Conservation (phyloP, 2,888 invertebrate species). For the Serrognathus titanus region DNA sequence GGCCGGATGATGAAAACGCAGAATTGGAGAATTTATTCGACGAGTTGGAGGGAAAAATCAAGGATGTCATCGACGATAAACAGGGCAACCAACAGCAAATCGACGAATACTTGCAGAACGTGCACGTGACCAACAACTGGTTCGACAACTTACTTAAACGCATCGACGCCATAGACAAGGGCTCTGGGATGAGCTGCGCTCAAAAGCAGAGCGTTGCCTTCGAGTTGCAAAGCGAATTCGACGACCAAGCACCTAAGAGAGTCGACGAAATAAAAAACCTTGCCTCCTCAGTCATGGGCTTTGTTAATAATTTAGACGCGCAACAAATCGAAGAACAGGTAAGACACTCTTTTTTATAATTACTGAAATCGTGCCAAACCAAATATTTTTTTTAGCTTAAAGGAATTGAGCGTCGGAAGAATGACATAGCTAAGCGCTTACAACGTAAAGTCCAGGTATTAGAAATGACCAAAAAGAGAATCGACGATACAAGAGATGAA, state of each 20-base stretch:
- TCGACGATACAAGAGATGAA: slow-evolving; percentile 76
- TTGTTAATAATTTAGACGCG: slow-evolving; percentile 82
- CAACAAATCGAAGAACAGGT: slow-evolving; percentile 88
- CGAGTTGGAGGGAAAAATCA: slow-evolving; percentile 66
- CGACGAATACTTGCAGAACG: slow-evolving; percentile 71
- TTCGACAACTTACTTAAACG: slow-evolving; percentile 76
- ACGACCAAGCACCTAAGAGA: slow-evolving; percentile 67
- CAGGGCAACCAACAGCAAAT: slow-evolving; percentile 72
- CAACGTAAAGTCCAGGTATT: slow-evolving; percentile 80
- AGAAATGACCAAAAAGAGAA: slow-evolving; percentile 79
- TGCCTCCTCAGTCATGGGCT: slow-evolving; percentile 69
- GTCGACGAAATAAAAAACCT: slow-evolving; percentile 68
- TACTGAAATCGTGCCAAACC: neutral
- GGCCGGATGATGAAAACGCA: slow-evolving; percentile 63
- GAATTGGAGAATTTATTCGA: slow-evolving; percentile 71
- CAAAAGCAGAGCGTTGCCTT: slow-evolving; percentile 75
- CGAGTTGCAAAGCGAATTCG: slow-evolving; percentile 71
- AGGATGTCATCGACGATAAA: slow-evolving; percentile 71
- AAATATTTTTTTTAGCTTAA: slow-evolving; percentile 56
- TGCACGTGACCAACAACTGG: slow-evolving; percentile 77
- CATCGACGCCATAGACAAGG: slow-evolving; percentile 80
- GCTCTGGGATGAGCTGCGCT: slow-evolving; percentile 75
- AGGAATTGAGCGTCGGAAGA: slow-evolving; percentile 77
- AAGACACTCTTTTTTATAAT: slow-evolving; percentile 22
- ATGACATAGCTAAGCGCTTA: slow-evolving; percentile 78